These are phyloP conservation scores for Chironomus tepperi DNA, from an alignment of 1,140 invertebrate species.

Conservation along the genomic window DNA sequence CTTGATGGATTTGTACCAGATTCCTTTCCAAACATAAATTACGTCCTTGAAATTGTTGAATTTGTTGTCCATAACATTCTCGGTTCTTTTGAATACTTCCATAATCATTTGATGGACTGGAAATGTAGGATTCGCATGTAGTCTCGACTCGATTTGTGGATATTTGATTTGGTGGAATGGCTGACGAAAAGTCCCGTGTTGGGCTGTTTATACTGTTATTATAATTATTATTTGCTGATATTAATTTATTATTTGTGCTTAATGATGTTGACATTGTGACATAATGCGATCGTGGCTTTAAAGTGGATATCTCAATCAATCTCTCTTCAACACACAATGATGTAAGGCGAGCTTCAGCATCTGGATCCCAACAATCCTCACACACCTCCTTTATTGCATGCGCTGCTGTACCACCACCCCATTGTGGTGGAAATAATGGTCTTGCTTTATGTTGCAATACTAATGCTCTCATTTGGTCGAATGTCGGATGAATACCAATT, in stretches of 20 bases:
- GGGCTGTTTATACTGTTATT: background rate
- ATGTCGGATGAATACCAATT: constrained; percentile 50
- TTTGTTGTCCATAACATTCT: constrained; percentile 32
- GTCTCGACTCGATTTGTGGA: constrained; percentile 38
- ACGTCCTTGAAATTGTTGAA: constrained; percentile 77
- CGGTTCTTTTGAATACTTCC: constrained; percentile 24
- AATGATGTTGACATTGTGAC: constrained; percentile 29
- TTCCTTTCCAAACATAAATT: constrained; percentile 86
- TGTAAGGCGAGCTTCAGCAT: constrained; percentile 84
- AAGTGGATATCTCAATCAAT: constrained; percentile 61
- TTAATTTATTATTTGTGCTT: constrained; percentile 35
- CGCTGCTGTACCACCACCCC: constrained; percentile 46
- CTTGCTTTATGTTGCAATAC: constrained; percentile 78
- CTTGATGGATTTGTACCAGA: constrained; percentile 52
- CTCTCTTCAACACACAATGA: constrained; percentile 84
- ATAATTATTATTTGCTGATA: background rate
- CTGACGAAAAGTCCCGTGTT: background rate
- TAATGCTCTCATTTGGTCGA: constrained; percentile 50
- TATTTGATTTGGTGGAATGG: constrained; percentile 26
- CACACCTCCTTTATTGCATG: constrained; percentile 76
- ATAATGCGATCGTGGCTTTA: constrained; percentile 33
- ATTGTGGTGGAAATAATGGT: constrained; percentile 59
- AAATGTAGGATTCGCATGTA: constrained; percentile 41
- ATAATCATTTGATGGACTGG: constrained; percentile 27
- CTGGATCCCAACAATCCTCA: constrained; percentile 91